Conservation (phyloP, 2,888 invertebrate genomes). For the Pasiphila rectangulata region DNA sequence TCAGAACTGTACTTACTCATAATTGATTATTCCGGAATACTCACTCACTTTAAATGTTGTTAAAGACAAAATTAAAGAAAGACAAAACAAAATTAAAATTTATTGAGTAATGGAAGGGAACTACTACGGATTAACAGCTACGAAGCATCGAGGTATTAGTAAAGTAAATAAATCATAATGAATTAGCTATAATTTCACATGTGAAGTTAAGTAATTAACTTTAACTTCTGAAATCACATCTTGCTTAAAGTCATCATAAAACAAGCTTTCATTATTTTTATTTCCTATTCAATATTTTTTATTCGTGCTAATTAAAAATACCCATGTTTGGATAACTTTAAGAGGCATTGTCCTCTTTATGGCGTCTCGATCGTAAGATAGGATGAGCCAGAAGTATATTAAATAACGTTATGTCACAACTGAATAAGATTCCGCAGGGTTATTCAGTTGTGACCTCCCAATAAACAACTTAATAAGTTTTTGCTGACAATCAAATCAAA, state of each 20-base stretch:
- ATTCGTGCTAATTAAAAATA: conserved; percentile 32
- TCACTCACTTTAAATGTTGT: too few species aligned
- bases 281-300: not conserved
- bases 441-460: too few species aligned
- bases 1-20: conserved; percentile 7
- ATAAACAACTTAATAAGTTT: too few species aligned
- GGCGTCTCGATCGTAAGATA: conserved; percentile 50
- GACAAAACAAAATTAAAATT: too few species aligned
- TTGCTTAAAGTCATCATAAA: not conserved
- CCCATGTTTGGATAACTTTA: conserved; percentile 33
- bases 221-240: too few species aligned
- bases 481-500: too few species aligned
- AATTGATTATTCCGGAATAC: conserved; percentile 5
- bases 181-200: not conserved
- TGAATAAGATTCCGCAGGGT: too few species aligned
- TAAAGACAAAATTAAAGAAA: too few species aligned
- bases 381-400: conserved; percentile 45
- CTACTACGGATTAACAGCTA: too few species aligned
- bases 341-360: conserved; percentile 58
- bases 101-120: too few species aligned
- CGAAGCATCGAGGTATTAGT: too few species aligned
- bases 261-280: not conserved
- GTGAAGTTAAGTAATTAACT: not conserved
- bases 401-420: conserved; percentile 19
- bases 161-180: too few species aligned